Conservation (phyloP, 2,113 vertebrate species). For the Cyanistes caeruleus region DNA sequence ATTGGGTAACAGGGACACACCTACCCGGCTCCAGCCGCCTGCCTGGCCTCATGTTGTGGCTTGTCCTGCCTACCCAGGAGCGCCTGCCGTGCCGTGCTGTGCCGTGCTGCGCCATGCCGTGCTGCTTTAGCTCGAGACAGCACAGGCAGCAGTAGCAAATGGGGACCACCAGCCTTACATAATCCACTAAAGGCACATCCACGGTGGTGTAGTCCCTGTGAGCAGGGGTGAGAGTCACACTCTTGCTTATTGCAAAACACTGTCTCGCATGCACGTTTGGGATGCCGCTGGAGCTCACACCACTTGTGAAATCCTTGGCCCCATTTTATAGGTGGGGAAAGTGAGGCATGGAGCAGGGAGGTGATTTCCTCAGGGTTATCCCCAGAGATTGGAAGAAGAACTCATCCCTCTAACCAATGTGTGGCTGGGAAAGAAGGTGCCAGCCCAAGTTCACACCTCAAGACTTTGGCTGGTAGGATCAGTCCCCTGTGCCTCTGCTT, state of each 20-base stretch:
- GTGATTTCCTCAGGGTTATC: background rate
- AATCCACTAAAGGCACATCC: too few relatives aligned
- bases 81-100: background rate
- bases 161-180: background rate
- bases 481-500: background rate
- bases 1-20: slow-evolving; percentile 64
- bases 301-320: background rate
- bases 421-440: background rate
- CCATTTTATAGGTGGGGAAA: background rate
- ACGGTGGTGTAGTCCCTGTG: rapidly evolving
- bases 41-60: background rate
- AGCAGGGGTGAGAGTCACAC: rapidly evolving
- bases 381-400: background rate
- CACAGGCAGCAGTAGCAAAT: background rate
- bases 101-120: background rate
- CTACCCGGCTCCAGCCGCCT: slow-evolving; percentile 13
- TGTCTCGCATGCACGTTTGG: rapidly evolving
- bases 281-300: background rate
- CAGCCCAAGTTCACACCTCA: rapidly evolving
- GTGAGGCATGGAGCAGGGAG: background rate
- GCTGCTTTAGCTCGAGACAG: background rate
- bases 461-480: rapidly evolving
- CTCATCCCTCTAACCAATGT: rapidly evolving
- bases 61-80: slow-evolving; percentile 6
- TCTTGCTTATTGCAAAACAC: background rate